Evolutionary conservation across 1,140 invertebrate genomes (phyloP).

Genomic region (Drosophila arawakana): DNA sequence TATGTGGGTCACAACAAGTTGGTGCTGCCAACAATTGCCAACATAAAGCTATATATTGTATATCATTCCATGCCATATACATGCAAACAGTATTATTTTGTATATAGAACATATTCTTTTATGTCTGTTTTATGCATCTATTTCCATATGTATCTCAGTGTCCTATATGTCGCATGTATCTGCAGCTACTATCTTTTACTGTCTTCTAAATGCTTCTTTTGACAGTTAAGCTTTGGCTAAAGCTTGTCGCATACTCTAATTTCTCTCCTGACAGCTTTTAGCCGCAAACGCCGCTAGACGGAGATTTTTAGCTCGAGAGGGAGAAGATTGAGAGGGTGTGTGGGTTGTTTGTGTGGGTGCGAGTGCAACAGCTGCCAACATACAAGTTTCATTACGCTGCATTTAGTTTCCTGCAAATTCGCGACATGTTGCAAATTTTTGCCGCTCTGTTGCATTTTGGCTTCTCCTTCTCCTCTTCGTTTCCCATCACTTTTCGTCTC

Average conservation of each 20-base stretch:
- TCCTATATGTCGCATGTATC: constrained; percentile 17
- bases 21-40: constrained; percentile 21
- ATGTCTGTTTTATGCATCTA: neutral
- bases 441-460: constrained; percentile 27
- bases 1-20: constrained; percentile 22
- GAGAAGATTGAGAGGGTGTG: neutral
- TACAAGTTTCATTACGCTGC: constrained; percentile 56
- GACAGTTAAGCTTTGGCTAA: constrained; percentile 43
- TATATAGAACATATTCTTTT: neutral
- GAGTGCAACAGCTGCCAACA: constrained; percentile 26
- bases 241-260: constrained; percentile 42
- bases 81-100: neutral
- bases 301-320: neutral
- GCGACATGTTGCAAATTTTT: constrained; percentile 53
- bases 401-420: constrained; percentile 29
- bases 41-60: constrained; percentile 33
- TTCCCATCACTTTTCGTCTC: constrained; percentile 7
- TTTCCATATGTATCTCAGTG: neutral
- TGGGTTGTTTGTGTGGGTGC: neutral
- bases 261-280: constrained; percentile 46
- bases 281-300: constrained; percentile 21
- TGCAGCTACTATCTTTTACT: constrained; percentile 12
- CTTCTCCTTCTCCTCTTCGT: neutral
- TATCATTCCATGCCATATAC: neutral
- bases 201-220: constrained; percentile 45